Evolutionary conservation across 2,888 invertebrate species (phyloP).

Genomic region (Cephus rjabovi): DNA sequence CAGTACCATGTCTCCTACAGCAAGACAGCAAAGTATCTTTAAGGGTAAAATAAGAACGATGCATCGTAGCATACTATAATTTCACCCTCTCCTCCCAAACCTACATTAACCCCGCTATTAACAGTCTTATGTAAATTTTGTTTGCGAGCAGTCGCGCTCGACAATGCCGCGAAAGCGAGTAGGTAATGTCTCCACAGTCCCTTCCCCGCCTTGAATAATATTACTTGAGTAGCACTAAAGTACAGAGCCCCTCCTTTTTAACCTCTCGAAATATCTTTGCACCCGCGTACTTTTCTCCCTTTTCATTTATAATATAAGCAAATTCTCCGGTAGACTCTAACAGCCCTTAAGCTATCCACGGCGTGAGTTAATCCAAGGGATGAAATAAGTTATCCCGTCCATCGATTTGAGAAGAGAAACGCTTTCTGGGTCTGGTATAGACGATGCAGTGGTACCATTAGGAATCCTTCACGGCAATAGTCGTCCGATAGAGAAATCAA

Average conservation of each 20-base stretch:
- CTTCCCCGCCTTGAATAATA: not conserved
- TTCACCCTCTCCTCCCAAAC: conserved; percentile 14
- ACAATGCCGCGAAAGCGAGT: not conserved
- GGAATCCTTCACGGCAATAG: not conserved
- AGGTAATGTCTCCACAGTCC: not conserved
- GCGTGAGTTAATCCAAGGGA: not conserved
- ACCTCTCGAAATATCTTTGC: not conserved
- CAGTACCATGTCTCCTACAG: not conserved
- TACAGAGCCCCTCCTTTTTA: not conserved
- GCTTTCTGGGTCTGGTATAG: not conserved
- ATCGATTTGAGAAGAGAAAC: not conserved
- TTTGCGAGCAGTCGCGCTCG: conserved; percentile 11
- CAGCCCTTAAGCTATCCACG: not conserved
- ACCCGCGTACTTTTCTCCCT: not conserved
- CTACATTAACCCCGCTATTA: conserved; percentile 44
- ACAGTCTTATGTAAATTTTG: conserved; percentile 52
- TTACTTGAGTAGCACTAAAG: not conserved
- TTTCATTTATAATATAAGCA: not conserved
- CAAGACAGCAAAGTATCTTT: not conserved
- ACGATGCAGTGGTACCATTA: not conserved
- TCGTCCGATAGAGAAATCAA: not conserved
- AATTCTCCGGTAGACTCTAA: not conserved
- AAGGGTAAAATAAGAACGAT: not conserved
- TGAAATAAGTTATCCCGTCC: not conserved
- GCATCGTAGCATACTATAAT: conserved; percentile 19